Evolutionary conservation across 2,113 vertebrate genomes (phyloP), one percentile per base, ranked within the genome.

Genomic region (Ammodytes marinus): DNA sequence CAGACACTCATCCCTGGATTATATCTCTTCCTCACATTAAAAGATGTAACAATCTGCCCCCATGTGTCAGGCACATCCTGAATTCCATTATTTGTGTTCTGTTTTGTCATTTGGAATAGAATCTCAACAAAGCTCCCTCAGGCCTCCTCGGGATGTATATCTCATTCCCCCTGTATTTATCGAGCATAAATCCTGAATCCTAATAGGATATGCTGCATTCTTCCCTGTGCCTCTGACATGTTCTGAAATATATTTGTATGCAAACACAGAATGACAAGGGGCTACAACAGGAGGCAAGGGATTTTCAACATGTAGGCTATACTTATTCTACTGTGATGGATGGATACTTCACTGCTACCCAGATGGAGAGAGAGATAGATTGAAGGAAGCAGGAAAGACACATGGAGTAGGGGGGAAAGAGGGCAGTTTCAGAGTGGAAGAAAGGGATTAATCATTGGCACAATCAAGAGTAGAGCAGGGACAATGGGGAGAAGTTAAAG

Each of bases 181-280:
- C 54, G 27, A 65, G 27, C 39, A 57, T 89, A 86, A 91, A 89
- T 92, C 74, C 57, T 43, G 63, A 86, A 68, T 87, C 35, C 68
- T 77, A 77, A 71, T n/a, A 64, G 39, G 39, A 58, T 60, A 54
- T 59, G 58, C 13, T 66, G 37, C 19, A n/a, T 27, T 74, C 53
- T 67, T 75, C 59, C 39, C 17, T 12, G 14, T 37, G 43, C 45
- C 72, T 15, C 74, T 89, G 88, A 88, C 80, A 91, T 47, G 55
- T 85, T 76, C 80, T 93, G 84, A 93, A 80, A 87, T 93, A 93
- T 93, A 86, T 89, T 71, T 60, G 69, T 79, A 82, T 91, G 88
- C 79, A 91, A 93, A 93, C 76, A 77, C 47, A 58, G 75, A 72
- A 55, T 77, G 66, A 90, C 53, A 70, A 74, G 64, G 49, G 83